These are phyloP conservation scores for Ammodramus savannarum DNA, from an alignment of 2,113 vertebrate genomes.

Conservation along the genomic window DNA sequence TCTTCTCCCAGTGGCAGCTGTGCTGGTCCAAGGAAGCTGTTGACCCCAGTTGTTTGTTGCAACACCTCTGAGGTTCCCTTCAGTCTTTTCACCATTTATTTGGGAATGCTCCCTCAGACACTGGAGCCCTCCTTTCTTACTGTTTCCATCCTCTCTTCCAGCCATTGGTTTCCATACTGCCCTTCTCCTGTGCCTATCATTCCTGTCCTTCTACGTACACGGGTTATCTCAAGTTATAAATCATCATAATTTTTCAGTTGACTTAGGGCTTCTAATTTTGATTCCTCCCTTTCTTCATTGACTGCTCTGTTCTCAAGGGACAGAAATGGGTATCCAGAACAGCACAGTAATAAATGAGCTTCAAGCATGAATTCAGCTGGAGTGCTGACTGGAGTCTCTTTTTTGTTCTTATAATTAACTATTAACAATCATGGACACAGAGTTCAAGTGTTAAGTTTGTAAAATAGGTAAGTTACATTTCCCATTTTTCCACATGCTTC, in stretches of 20 bases:
- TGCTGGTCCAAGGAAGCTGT: not conserved
- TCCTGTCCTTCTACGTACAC: not conserved
- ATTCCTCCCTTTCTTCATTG: not conserved
- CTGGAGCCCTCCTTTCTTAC: not conserved
- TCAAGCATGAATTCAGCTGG: not conserved
- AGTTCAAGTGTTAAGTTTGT: not conserved
- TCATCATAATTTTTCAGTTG: not conserved
- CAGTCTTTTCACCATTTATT: not conserved
- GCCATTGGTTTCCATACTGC: not conserved
- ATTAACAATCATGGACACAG: not conserved
- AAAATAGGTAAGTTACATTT: not conserved
- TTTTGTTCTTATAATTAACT: not conserved
- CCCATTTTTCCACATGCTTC: not conserved
- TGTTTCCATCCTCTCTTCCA: not conserved
- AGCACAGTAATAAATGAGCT: not conserved
- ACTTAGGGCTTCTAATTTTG: not conserved
- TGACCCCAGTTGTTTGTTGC: not conserved
- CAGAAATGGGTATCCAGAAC: not conserved
- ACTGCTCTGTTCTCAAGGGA: not conserved
- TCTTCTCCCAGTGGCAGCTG: not conserved
- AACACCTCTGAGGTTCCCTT: not conserved
- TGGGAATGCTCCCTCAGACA: not conserved
- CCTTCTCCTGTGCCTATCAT: not conserved
- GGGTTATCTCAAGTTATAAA: not conserved
- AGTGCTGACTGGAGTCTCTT: not conserved